Evolutionary conservation across 1,140 invertebrate genomes (phyloP).

Genomic region (Rhopalosiphum padi): DNA sequence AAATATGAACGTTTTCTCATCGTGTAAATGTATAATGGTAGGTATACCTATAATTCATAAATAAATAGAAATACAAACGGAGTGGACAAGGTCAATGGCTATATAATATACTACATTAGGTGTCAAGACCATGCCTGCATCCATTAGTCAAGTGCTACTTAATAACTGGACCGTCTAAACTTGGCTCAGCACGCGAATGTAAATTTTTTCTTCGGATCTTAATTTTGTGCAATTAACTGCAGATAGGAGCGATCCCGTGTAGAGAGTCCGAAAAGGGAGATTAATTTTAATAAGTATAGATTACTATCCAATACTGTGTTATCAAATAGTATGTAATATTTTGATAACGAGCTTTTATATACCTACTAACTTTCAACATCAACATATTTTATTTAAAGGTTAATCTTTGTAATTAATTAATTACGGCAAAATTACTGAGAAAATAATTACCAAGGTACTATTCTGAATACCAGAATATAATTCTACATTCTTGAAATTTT

Average conservation of each 20-base stretch:
- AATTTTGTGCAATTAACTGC: background rate
- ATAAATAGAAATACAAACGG: background rate
- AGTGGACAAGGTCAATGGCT: constrained; percentile 12
- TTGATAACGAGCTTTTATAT: background rate
- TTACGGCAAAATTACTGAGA: background rate
- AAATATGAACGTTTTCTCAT: background rate
- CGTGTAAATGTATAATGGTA: background rate
- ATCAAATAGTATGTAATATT: background rate
- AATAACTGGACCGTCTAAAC: constrained; percentile 37
- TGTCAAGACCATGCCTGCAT: background rate
- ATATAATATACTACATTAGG: constrained; percentile 6
- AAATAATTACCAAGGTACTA: background rate
- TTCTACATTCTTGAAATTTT: background rate
- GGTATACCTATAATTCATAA: background rate
- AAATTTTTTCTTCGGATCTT: background rate
- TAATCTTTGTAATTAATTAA: too few relatives aligned
- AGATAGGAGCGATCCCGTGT: background rate
- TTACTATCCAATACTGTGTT: background rate
- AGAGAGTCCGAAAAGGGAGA: background rate
- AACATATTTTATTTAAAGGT: background rate
- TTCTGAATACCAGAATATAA: background rate
- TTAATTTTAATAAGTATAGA: background rate
- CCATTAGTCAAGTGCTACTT: constrained; percentile 54
- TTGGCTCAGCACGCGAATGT: background rate
- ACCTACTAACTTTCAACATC: too few relatives aligned